A percentile compares a stretch with the other conserved stretches of the same genome.
phyloP scores from a whole-genome alignment of 2,888 invertebrate species.

The Eristalinus sepulchralis region DNA sequence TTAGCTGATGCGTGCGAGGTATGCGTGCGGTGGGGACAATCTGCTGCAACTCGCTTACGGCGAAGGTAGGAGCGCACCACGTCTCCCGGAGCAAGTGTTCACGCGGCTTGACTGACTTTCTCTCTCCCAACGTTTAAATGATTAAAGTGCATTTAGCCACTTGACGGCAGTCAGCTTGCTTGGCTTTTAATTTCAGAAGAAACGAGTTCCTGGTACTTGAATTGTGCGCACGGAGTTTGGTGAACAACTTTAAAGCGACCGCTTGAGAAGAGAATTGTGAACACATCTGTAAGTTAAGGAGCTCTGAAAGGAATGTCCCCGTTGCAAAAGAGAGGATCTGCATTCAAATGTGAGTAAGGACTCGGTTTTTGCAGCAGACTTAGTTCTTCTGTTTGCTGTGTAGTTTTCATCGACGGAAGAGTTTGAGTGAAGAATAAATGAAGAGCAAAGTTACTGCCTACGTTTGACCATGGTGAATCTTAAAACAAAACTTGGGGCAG shows the following conservation, averaged over 20 bases:
- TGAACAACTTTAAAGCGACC: not conserved
- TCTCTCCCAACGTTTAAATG: not conserved
- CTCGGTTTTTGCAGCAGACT: too few relatives aligned
- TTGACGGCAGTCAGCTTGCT: not conserved
- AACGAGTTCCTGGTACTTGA: not conserved
- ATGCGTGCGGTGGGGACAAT: not conserved
- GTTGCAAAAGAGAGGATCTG: too few relatives aligned
- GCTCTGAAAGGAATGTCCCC: too few relatives aligned
- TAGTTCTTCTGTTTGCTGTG: too few relatives aligned
- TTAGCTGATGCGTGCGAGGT: not conserved
- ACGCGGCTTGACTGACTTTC: not conserved
- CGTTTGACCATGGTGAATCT: too few relatives aligned
- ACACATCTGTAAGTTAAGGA: too few relatives aligned
- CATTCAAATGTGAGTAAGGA: too few relatives aligned
- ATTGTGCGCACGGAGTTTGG: not conserved
- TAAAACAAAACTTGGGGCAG: too few relatives aligned
- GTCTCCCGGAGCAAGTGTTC: not conserved
- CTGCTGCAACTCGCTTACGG: not conserved
- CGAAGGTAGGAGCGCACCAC: not conserved
- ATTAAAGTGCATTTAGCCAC: not conserved
- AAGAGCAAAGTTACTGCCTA: too few relatives aligned
- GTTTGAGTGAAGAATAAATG: too few relatives aligned
- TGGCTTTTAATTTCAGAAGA: not conserved
- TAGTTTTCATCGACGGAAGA: too few relatives aligned
- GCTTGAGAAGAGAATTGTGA: too few relatives aligned